Percentiles rank a stretch among this genome's conserved stretches.
These are phyloP conservation scores for Saccopteryx leptura DNA, from an alignment of 2,113 vertebrate genomes.

Conservation along the genomic window DNA sequence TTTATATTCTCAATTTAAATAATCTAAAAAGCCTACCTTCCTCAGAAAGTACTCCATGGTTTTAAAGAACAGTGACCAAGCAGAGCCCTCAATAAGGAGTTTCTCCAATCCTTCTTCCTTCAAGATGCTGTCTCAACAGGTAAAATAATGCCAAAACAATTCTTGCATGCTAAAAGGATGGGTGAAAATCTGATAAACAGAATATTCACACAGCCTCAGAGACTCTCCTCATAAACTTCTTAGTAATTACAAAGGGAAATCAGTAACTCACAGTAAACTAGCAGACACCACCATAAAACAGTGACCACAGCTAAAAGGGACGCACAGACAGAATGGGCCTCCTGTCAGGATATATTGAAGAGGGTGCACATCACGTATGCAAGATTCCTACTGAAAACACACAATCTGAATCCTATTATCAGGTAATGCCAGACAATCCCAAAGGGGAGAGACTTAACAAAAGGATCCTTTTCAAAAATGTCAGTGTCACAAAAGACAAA, in stretches of 20 bases:
- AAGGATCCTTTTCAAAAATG: slow-evolving; percentile 24
- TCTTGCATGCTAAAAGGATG: background rate
- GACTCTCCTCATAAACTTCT: background rate
- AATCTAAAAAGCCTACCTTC: background rate
- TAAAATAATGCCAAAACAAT: background rate
- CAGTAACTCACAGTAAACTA: background rate
- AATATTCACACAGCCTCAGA: background rate
- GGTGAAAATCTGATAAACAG: background rate
- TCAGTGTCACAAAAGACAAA: slow-evolving; percentile 5
- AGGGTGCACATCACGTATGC: background rate
- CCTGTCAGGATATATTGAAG: background rate
- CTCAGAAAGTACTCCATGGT: background rate
- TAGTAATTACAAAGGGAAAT: background rate
- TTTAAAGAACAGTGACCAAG: background rate
- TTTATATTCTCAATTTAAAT: background rate
- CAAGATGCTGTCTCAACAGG: background rate
- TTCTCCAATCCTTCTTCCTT: background rate
- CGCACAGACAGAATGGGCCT: accelerated
- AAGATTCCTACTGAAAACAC: background rate
- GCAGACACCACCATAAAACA: background rate
- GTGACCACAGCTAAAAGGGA: background rate
- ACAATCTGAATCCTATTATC: background rate
- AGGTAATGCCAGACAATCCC: background rate
- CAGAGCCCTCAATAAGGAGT: background rate
- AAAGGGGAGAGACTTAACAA: background rate